phyloP scores from a whole-genome alignment of 2,113 vertebrate genomes.

The Xenus cinereus region DNA sequence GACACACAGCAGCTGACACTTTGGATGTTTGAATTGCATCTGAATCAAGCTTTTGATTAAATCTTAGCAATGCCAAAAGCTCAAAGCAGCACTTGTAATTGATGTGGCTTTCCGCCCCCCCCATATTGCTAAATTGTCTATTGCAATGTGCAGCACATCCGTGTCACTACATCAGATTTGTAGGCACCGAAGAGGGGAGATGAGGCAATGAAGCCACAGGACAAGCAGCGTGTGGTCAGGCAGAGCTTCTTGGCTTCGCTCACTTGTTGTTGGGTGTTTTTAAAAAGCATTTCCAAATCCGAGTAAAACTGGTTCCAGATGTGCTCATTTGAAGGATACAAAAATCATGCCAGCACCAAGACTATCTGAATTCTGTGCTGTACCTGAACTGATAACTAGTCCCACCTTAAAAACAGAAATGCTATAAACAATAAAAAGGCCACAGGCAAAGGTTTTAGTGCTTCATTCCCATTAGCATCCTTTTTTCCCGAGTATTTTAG shows the following conservation, averaged over 20 bases:
- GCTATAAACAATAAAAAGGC: conserved; percentile 22
- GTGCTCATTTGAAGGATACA: conserved; percentile 12
- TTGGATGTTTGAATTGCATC: not conserved
- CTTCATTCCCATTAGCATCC: not conserved
- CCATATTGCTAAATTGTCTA: not conserved
- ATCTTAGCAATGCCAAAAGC: conserved; percentile 28
- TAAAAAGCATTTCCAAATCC: conserved; percentile 3
- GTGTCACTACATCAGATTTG: not conserved
- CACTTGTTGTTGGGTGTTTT: not conserved
- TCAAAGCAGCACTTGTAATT: conserved; percentile 31
- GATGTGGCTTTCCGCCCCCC: not conserved
- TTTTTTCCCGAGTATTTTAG: not conserved
- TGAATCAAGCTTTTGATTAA: conserved; percentile 38
- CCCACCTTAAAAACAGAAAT: conserved; percentile 34
- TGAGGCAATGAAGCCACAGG: not conserved
- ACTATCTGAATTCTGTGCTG: not conserved
- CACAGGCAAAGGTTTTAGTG: not conserved
- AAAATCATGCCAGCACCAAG: conserved; percentile 16
- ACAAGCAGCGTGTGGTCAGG: not conserved
- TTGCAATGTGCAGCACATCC: not conserved
- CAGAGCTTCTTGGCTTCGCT: not conserved
- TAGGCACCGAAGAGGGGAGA: not conserved
- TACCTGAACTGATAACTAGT: conserved; percentile 43
- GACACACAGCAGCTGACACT: conserved; percentile 10
- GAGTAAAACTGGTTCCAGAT: conserved; percentile 40